Base-by-base conservation (phyloP, 1,140 invertebrate genomes). In the Limonius californicus region DNA sequence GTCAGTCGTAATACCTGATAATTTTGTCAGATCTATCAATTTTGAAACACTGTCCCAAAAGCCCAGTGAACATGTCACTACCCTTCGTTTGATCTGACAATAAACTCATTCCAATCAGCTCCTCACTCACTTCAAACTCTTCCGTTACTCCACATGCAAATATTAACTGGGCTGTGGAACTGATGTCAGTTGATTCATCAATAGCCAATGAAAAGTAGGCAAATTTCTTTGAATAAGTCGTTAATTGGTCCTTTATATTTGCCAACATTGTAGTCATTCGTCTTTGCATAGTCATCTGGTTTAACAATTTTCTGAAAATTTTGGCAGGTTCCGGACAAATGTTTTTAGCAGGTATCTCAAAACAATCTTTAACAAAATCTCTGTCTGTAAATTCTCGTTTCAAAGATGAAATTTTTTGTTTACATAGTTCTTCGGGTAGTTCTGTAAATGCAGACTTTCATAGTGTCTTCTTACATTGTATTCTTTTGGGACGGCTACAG, bases 351-450 rank as follows among this genome's bases (percentile, higher is more conserved):
- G 61, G 64, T 50, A 57, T 58, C 45, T 68, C 64, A 54, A 73
- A 47, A 59, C 71, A 74, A 54, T 69, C 59, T 62, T 75, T 72
- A 30, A 73, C 63, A 56, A 71, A 59, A 57, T 60, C 66, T 66
- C 54, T 57, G 64, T 62, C 53, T 20, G 16, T 42, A 15, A 62
- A 39, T 16, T 62, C 42, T 43, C 21, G 60, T 57, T 56, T 16
- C 39, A 43, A 63, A 20, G 20, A 19, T 14, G 35, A 20, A 7
- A 54, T 23, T 59, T 27, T 60, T 64, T 60, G 47, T 55, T 1
- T 45, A 27, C 57, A 18, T 21, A 16, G 14, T 60, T 59, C 62
- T 19, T 32, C 27, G 12, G 45, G 56, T 43, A 62, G 57, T 47
- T 62, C 20, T 14, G 56, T 57, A 57, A 42, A 57, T 62, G 60